phyloP scores from a whole-genome alignment of 2,113 vertebrate species.

The Ctenomys sociabilis region DNA sequence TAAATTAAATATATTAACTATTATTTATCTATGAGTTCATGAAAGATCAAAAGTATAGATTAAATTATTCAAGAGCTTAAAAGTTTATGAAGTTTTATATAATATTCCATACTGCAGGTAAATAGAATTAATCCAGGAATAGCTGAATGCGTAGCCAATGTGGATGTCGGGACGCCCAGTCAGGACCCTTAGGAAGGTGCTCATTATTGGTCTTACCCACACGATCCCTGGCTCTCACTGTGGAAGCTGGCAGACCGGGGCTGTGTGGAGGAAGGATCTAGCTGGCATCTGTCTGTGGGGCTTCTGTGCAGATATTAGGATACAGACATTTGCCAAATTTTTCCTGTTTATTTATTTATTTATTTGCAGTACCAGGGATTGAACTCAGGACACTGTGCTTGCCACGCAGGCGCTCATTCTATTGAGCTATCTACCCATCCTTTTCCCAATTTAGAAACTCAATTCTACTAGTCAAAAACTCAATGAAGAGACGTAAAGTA shows the following conservation, averaged over 20 bases:
- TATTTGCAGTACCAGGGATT: too few relatives aligned
- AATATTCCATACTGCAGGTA: not conserved
- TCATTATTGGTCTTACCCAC: not conserved
- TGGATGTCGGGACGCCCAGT: not conserved
- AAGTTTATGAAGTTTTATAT: constrained; percentile 51
- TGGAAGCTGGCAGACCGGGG: not conserved
- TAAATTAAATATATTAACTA: not conserved
- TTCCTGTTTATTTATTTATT: too few relatives aligned
- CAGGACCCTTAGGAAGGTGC: not conserved
- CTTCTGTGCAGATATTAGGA: not conserved
- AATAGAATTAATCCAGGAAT: constrained; percentile 25
- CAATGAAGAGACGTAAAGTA: not conserved
- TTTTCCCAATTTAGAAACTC: constrained; percentile 34
- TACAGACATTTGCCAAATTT: not conserved
- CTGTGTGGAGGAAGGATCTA: not conserved
- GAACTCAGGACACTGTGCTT: too few relatives aligned
- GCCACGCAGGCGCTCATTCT: too few relatives aligned
- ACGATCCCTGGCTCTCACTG: not conserved
- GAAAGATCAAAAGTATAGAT: constrained; percentile 34
- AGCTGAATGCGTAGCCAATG: not conserved
- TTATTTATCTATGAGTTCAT: constrained; percentile 53
- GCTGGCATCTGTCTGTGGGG: not conserved
- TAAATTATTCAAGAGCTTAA: constrained; percentile 59
- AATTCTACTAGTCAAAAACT: not conserved
- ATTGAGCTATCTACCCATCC: too few relatives aligned